Conservation (phyloP, 2,888 invertebrate species). For the Lithophane leautieri region DNA sequence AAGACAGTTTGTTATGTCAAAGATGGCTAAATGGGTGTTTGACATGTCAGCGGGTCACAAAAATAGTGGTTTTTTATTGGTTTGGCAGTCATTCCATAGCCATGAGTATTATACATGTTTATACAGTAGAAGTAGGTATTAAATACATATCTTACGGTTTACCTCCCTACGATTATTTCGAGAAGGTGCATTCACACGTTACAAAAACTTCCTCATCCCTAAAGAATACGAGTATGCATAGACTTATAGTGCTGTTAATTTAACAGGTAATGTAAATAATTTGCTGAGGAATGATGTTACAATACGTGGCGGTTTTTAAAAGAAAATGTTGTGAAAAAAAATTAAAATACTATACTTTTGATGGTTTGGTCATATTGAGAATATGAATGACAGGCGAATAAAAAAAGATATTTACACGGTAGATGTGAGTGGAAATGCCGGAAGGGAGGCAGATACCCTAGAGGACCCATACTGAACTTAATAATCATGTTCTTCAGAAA, state of each 20-base stretch:
- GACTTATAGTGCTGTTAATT: background rate
- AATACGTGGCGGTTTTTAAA: background rate
- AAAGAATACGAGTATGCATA: background rate
- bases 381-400: background rate
- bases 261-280: too few relatives aligned
- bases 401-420: background rate
- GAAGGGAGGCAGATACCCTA: too few relatives aligned
- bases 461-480: too few relatives aligned
- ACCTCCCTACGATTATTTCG: background rate
- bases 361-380: background rate
- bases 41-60: conserved; percentile 22
- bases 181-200: too few relatives aligned
- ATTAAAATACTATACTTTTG: background rate
- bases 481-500: background rate
- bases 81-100: background rate
- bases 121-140: background rate
- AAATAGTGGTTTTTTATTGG: conserved; percentile 1
- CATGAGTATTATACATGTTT: background rate
- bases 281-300: too few relatives aligned
- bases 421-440: background rate
- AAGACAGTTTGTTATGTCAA: conserved; percentile 20
- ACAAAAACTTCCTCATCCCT: background rate
- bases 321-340: background rate
- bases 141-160: background rate
- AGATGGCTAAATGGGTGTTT: conserved; percentile 16